Percentiles rank a stretch among this genome's conserved stretches.
Conservation (phyloP, 2,113 vertebrate species). For the Mormyrus iriodes region DNA sequence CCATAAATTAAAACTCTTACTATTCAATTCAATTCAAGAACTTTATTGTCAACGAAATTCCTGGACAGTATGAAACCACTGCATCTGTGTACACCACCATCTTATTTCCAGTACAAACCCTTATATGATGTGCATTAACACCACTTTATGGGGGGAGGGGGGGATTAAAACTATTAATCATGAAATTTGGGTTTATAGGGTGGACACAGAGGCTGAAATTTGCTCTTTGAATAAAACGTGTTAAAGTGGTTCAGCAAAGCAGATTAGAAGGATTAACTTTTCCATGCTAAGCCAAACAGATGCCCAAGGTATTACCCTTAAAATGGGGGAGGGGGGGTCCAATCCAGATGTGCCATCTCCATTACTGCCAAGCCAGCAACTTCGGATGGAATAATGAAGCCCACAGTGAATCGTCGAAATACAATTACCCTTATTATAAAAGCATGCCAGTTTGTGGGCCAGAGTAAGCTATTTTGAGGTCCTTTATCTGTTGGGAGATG, state of each 20-base stretch:
- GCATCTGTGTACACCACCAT: background rate
- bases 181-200: constrained; percentile 27
- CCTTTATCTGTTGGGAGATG: background rate
- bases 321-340: constrained; percentile 18
- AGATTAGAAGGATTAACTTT: constrained; percentile 31
- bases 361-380: constrained; percentile 7
- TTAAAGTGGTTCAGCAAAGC: constrained; percentile 43
- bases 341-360: constrained; percentile 27
- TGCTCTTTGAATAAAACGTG: constrained; percentile 33
- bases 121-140: constrained; percentile 11
- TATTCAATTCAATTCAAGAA: constrained; percentile 14
- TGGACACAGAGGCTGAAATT: constrained; percentile 22
- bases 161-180: constrained; percentile 24
- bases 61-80: background rate
- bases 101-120: background rate
- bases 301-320: background rate
- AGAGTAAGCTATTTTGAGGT: background rate
- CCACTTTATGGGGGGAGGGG: background rate
- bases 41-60: background rate
- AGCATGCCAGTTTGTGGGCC: background rate
- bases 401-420: background rate
- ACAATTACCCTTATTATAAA: constrained; percentile 16
- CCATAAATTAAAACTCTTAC: background rate
- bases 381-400: constrained; percentile 20
- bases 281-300: constrained; percentile 27